These are phyloP conservation scores for Acronicta aceris DNA, from an alignment of 2,888 invertebrate species.

Conservation along the genomic window DNA sequence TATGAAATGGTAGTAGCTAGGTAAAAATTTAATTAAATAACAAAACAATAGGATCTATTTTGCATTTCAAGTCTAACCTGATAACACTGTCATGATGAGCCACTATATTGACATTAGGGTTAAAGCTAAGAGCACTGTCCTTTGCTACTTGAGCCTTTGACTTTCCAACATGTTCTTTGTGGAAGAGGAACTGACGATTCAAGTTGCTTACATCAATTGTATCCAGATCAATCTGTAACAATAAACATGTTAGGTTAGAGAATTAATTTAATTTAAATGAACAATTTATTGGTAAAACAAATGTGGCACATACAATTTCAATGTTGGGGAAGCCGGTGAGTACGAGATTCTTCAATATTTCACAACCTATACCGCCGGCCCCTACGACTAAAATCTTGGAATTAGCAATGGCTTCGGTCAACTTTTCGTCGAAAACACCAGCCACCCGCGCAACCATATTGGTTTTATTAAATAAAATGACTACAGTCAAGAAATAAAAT, in stretches of 20 bases:
- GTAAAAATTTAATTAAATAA: too few species aligned
- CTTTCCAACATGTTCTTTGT: slow-evolving; percentile 99
- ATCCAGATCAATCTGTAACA: slow-evolving; percentile 98
- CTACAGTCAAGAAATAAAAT: slow-evolving; percentile 40
- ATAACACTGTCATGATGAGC: slow-evolving; percentile 98
- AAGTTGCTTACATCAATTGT: slow-evolving; percentile 99
- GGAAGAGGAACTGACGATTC: slow-evolving; percentile 99
- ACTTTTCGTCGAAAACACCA: slow-evolving; percentile 91
- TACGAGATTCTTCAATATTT: slow-evolving; percentile 98
- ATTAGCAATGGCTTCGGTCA: slow-evolving; percentile 91
- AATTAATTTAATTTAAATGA: not conserved
- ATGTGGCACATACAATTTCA: slow-evolving; percentile 94
- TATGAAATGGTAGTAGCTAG: too few species aligned
- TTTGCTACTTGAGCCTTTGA: slow-evolving; percentile 98
- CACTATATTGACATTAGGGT: slow-evolving; percentile 95
- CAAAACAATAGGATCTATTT: too few species aligned
- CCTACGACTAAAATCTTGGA: slow-evolving; percentile 96
- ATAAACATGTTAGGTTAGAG: slow-evolving; percentile 21
- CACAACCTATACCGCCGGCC: slow-evolving; percentile 99
- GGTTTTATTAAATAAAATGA: slow-evolving; percentile 47
- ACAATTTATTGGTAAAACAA: slow-evolving; percentile 11
- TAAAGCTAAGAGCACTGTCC: slow-evolving; percentile 96
- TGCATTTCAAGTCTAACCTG: slow-evolving; percentile 88
- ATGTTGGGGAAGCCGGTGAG: slow-evolving; percentile 97
- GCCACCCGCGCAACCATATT: slow-evolving; percentile 91